Evolutionary conservation across 1,140 invertebrate genomes (phyloP), one percentile per base, ranked within the genome.

Genomic region (Neuroterus valhalla): DNA sequence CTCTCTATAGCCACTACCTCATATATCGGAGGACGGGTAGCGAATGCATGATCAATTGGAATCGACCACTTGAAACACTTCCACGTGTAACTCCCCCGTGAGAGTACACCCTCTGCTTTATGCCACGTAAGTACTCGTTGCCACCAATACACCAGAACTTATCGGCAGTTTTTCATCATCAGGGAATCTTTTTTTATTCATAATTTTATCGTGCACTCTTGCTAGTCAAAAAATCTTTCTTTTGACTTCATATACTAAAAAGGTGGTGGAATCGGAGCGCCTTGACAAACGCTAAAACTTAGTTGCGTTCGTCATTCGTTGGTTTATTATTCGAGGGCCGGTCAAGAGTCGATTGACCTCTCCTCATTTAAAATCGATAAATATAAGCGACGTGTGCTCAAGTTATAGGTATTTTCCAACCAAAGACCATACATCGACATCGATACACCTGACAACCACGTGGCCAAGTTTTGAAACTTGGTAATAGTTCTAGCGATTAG

Each of bases 401-500:
- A 62, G 23, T 62, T 72, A 71, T 62, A 74, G 77, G 80, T 81
- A 70, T 70, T 81, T 79, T 71, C 74, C 15, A 81, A 79, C 77
- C 78, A 79, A 77, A 52, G 79, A 76, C 81, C 78, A 82, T 81
- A 79, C 75, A 79, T 68, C 43, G 72, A 68, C 55, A 31, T 62
- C 55, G 55, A 62, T 62, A 62, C 55, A 62, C 21, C 6, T 6
- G 15, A 42, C 26, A 68, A 42, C 42, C 69, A 70, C 69, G 43
- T 66, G 72, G 42, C 72, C 67, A 79, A 85, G 78, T 86, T 86
- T 79, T 72, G 79, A 73, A 86, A 86, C 83, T 86, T 86, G 78
- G 67, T 84, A 86, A 85, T 87, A 84, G 85, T 80, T 79, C 81
- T 74, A 74, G 81, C 79, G 83, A 85, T 87, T 87, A 84, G 81